These are phyloP conservation scores for Drosophila limbata DNA, from an alignment of 2,888 invertebrate genomes.

Conservation along the genomic window DNA sequence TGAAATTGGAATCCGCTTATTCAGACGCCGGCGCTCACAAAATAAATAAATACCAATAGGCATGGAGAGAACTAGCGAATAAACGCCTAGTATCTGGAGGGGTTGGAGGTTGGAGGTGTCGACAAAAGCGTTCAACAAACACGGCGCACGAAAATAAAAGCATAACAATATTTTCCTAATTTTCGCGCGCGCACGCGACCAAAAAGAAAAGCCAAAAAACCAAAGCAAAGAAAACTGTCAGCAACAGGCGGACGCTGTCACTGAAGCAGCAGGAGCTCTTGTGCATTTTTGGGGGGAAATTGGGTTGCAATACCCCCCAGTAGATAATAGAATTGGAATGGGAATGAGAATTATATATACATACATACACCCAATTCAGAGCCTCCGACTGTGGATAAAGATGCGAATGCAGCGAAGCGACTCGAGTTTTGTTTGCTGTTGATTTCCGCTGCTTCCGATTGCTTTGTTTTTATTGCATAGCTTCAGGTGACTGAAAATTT, in stretches of 20 bases:
- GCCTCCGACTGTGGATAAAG: conserved; percentile 2
- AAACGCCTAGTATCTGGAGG: background rate
- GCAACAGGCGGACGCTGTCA: conserved; percentile 68
- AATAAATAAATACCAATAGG: conserved; percentile 52
- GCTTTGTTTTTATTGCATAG: conserved; percentile 72
- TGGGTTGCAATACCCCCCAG: conserved; percentile 6
- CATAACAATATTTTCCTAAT: conserved; percentile 75
- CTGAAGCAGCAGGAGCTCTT: conserved; percentile 32
- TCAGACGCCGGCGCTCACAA: conserved; percentile 19
- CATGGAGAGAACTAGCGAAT: conserved; percentile 1
- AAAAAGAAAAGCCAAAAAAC: conserved; percentile 55
- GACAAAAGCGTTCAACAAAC: conserved; percentile 1
- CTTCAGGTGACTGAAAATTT: conserved; percentile 48
- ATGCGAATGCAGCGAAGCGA: conserved; percentile 62
- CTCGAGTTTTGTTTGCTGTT: conserved; percentile 68
- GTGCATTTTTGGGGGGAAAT: conserved; percentile 21
- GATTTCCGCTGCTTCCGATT: conserved; percentile 77
- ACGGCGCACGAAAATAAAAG: conserved; percentile 34
- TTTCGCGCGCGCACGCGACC: conserved; percentile 75
- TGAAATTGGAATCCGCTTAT: conserved; percentile 75
- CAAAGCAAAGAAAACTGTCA: conserved; percentile 74
- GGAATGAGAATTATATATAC: background rate
- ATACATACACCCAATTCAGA: conserved; percentile 1
- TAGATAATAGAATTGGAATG: conserved; percentile 4
- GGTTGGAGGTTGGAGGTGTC: background rate